phyloP scores from a whole-genome alignment of 2,888 invertebrate species.

The Aethes cnicana region DNA sequence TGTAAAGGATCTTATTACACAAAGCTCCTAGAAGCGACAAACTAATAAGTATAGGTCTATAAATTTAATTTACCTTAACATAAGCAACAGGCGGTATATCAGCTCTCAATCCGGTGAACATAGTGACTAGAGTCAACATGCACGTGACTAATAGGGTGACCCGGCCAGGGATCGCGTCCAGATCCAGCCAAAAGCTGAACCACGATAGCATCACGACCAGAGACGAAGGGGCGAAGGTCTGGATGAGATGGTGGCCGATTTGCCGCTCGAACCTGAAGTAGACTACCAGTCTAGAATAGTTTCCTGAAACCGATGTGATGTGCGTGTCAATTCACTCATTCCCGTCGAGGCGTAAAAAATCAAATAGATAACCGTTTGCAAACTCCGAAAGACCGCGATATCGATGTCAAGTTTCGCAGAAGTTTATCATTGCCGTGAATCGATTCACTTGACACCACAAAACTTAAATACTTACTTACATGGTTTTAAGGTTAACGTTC shows the following conservation, averaged over 20 bases:
- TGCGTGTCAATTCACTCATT: not conserved
- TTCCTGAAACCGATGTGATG: conserved; percentile 72
- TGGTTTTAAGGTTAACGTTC: too few relatives aligned
- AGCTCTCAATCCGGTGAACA: conserved; percentile 91
- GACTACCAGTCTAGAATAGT: conserved; percentile 89
- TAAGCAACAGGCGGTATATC: conserved; percentile 94
- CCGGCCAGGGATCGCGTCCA: conserved; percentile 92
- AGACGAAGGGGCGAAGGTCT: conserved; percentile 92
- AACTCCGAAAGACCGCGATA: too few relatives aligned
- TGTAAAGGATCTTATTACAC: too few relatives aligned
- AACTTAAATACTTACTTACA: too few relatives aligned
- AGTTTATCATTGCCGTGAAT: too few relatives aligned
- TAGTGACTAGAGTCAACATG: conserved; percentile 91
- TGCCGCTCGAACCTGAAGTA: conserved; percentile 91
- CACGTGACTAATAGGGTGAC: conserved; percentile 92
- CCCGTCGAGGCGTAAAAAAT: too few relatives aligned
- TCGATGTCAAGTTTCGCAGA: too few relatives aligned
- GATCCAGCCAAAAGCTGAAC: conserved; percentile 93
- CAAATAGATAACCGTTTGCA: too few relatives aligned
- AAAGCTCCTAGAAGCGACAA: not conserved
- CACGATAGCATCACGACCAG: conserved; percentile 92
- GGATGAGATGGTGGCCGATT: conserved; percentile 92
- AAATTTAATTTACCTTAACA: conserved; percentile 84
- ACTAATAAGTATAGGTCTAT: not conserved
- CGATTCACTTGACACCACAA: too few relatives aligned